Evolutionary conservation across 2,797 vertebrate genomes (phyloP), one percentile per base, ranked within the genome.

Genomic region (Enteromius trimaculatus): DNA sequence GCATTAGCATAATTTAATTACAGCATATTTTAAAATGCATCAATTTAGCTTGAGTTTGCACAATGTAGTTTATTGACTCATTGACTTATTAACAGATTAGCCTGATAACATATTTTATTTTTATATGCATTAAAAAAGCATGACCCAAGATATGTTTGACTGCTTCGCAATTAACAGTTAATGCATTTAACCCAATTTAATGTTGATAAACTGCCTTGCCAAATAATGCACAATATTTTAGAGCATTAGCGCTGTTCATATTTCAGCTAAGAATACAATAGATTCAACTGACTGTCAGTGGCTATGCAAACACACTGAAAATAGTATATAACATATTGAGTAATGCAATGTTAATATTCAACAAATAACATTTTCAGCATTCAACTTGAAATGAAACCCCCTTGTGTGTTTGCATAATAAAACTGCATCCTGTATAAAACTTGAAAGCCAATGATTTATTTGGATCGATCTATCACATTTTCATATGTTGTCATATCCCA

Each of bases 1-100:
- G 47, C 23, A 72, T 72, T 72, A 51, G 17, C 4, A 72, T 51
- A 72, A 31, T 72, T 51, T 49, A 19, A 71, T 71, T 23, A 49
- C 16, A 31, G 10, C 23, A 31, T 71, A 6, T 71, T 49, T 49
- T 71, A 29, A 29, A 26, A 49, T 19, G 4, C 9, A 6, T 49
- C 44, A 4, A 23, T 42, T 23, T 23, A 42, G 6, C 66, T 42
- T 69, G 66, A 44, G 6, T 1, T 44, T 69, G 37, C 66, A 42
- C 66, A 42, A 14, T 42, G 21, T 0, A 42, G 37, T 42, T 69
- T 68, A 68, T n/a, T 69, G n/a, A 42, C 21, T 23, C 37, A 39
- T 39, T 39, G 37, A 7, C 37, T 39, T 39, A 39, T 69, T 23
- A 69, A 23, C 66, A 42, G 5, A 42, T 69, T 39, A 39, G 34